Base-by-base conservation (phyloP, 2,888 invertebrate genomes). In the Geophilus truncorum region DNA sequence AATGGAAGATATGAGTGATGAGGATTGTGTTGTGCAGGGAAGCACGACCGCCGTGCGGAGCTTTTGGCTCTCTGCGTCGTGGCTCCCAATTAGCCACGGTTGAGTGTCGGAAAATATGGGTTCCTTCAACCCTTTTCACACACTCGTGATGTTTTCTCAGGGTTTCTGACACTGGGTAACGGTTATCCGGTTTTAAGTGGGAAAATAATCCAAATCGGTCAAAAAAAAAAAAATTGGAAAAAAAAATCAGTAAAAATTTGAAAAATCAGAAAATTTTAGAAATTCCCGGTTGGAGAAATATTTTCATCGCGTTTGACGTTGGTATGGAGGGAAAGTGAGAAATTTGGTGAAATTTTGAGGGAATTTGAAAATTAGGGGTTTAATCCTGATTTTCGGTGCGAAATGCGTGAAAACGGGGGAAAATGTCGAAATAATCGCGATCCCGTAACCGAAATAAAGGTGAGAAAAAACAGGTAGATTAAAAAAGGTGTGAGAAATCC, bases 401-500 rank as follows among this genome's bases (percentile, higher is more conserved):
- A 3, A 45, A 45, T 15, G 18, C 7, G 1, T 62, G 62, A 6
- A 10, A 62, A 62, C 21, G 5, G 12, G 62, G 9, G 25, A 25
- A 25, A 70, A 23, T 4, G 5, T 23, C 12, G 12, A 70, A 70
- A 70, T 23, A 28, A 25, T 70, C 2, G 28, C 5, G n/a, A n/a
- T n/a, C 28, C 28, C 23, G 1, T 70, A 70, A 28, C n/a, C 28
- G 70, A 12, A 70, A 28, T 25, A 15, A 70, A 51, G 51, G 51
- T 51, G 51, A 51, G 51, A 51, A 51, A n/a, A 62, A 70, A 70
- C 28, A 70, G 70, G 70, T 70, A 70, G 70, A n/a, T n/a, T n/a
- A n/a, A 70, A 28, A 70, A 70, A 70, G 70, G 70, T 70, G 70
- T 70, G 23, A 70, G 70, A 70, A 51, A 70, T 70, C 28, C 70